Base-by-base conservation (phyloP, 2,888 invertebrate genomes). In the Ferdinandea cuprea region DNA sequence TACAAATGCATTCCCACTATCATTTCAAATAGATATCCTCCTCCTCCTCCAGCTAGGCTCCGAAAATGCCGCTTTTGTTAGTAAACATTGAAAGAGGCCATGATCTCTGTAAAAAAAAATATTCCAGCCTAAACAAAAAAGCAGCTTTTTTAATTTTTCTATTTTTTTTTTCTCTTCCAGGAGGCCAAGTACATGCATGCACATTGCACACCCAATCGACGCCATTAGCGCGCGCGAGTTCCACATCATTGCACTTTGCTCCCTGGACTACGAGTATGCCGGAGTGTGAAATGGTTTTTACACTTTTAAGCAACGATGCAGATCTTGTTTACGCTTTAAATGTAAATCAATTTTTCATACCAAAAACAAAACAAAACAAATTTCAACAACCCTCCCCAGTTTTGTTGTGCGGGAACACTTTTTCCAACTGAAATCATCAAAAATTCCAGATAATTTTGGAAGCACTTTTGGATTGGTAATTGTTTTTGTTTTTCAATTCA, bases 251-350 rank as follows among this genome's bases (percentile, higher is more conserved):
- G 65, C 73, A 73, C n/a, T 73, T 46, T 72, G 59, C 21, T 61
- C 9, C 3, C n/a, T 25, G 40, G 30, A 30, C 19, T 32, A n/a
- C 17, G 30, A n/a, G 8, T 44, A 19, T n/a, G n/a, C n/a, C n/a
- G n/a, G 25, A 3, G 7, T 35, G 2, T 17, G 44, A n/a, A 72
- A 37, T 30, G 37, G 28, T 50, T 71, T 59, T 54, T 7, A 37
- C 25, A 44, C n/a, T n/a, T n/a, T 54, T 46, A 28, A 44, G 25
- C 30, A 72, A 46, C 46, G 61, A 44, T 65, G 63, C 63, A 65
- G 28, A 15, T 37, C 46, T 37, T 73, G 65, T 73, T 65, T 65
- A 73, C 65, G 65, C 56, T 56, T 54, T 61, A 52, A 54, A 72
- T 72, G 54, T 54, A 56, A 54, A 54, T 30, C 44, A 9, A 37